Evolutionary conservation across 2,888 invertebrate genomes (phyloP), one percentile per base, ranked within the genome.

Genomic region (Campoplex nolae): DNA sequence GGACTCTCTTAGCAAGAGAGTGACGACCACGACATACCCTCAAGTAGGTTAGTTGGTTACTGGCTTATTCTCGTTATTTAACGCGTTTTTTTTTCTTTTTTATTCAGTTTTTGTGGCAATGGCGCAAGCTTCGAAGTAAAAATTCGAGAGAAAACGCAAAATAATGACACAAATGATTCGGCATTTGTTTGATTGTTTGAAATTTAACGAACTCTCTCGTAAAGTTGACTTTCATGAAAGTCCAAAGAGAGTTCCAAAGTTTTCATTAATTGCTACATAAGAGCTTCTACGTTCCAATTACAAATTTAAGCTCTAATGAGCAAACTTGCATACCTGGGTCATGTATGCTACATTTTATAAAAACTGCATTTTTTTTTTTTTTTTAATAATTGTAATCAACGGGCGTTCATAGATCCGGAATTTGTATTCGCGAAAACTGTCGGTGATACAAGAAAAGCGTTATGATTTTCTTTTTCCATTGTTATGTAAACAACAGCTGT

Each of bases 31-130:
- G 58, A 81, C 74, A 23, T 77, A 42, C 18, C 78, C 2, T 80
- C 70, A 87, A 78, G 81, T 87, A 84, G 87, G 87, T 87, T 84
- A 87, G 87, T 84, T 76, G 87, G 87, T 87, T 87, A 84, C 77
- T 77, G 73, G 73, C 77, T 86, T 83, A 84, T 84, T 54, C 82
- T 74, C 84, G 67, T 87, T 84, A 84, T 87, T 82, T 68, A 75
- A 81, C 16, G 23, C 32, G 16, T 81, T 73, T 51, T 58, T 58
- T 48, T 56, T 68, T 51, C 18, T 42, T 13, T 68, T 74, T 62
- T 42, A 4, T 45, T 11, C 51, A 73, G 68, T 54, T 73, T 70
- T 42, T 42, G n/a, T 51, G 28, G 28, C 18, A 77, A 74, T 67
- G 51, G 58, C 45, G n/a, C 38, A 71, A 58, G 38, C n/a, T 51